Base-by-base conservation (phyloP, 1,140 invertebrate genomes). In the Drosophila lowei region DNA sequence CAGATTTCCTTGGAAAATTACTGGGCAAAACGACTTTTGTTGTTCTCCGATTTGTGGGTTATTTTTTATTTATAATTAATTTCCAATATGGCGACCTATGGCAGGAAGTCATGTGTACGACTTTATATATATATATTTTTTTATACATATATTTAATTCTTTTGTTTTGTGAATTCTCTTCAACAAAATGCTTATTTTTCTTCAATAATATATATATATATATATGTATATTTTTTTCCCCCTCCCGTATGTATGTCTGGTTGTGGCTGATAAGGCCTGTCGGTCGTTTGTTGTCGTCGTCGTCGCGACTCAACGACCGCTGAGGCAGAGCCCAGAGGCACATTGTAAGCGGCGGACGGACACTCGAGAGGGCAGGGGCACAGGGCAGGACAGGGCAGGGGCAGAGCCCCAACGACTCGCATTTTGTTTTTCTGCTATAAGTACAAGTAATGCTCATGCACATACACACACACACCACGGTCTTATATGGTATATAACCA, bases 101-200 rank as follows among this genome's bases (percentile, higher is more conserved):
- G 54, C 71, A 84, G 74, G 79, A 83, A 83, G 74, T 77, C 59
- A 15, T 49, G 43, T 30, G 21, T 44, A 41, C 41, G 18, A 9
- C 47, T 50, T 18, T 43, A 74, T 61, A 50, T 44, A 59, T 57
- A 18, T 71, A 64, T 76, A 41, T 7, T 30, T 74, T 58, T 34
- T 65, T 73, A 73, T 77, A 25, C 23, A 25, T 25, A 25, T 5
- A 25, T 25, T 25, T 25, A 77, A 80, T 80, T 85, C 81, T 86
- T 80, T 85, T 85, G 81, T 85, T 86, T 85, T 85, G 50, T 38
- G 64, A 85, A 85, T 80, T 85, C 77, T 81, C 67, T 30, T 49
- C 68, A 52, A 67, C 58, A 53, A 70, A 61, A 49, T 50, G 47
- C 73, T 74, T 74, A 60, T 81, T 61, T 76, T 68, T 83, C 63